phyloP scores from a whole-genome alignment of 2,888 invertebrate genomes.

The Leptodirus hochenwartii region DNA sequence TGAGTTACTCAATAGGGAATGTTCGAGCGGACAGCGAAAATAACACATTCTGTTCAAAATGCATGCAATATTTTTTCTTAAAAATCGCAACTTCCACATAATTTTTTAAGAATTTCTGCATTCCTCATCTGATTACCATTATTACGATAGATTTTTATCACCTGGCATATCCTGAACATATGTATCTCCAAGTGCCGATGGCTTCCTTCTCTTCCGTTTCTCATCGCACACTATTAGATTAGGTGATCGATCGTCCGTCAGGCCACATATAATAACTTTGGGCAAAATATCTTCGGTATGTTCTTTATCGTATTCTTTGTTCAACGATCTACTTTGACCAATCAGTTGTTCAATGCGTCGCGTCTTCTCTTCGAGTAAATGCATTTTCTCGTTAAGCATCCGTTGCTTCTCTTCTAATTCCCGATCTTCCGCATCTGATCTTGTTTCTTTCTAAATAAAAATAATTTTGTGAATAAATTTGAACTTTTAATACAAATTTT shows the following conservation, averaged over 20 bases:
- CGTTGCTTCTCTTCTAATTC: constrained; percentile 35
- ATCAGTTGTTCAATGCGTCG: constrained; percentile 36
- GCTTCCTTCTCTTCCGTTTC: constrained; percentile 19
- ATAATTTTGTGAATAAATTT: constrained; percentile 4
- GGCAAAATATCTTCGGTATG: constrained; percentile 26
- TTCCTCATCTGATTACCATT: no score
- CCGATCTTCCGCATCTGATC: constrained; percentile 36
- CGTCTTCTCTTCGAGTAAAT: constrained; percentile 40
- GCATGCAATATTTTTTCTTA: no score
- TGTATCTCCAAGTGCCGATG: no score
- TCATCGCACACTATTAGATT: constrained; percentile 34
- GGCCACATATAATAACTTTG: constrained; percentile 34
- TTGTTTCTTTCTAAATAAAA: constrained; percentile 31
- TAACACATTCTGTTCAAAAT: no score
- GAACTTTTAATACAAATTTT: constrained; percentile 2
- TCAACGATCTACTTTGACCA: constrained; percentile 22
- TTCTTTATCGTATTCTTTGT: constrained; percentile 10
- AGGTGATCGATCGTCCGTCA: constrained; percentile 31
- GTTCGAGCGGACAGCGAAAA: no score
- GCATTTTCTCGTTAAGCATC: constrained; percentile 37
- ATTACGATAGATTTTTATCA: no score
- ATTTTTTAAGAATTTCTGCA: no score
- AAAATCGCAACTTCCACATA: no score
- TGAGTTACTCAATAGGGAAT: no score
- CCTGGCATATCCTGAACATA: no score